Percentiles rank a stretch among this genome's conserved stretches.
These are phyloP conservation scores for Lumbricus terrestris DNA, from an alignment of 2,888 invertebrate genomes.

Conservation along the genomic window DNA sequence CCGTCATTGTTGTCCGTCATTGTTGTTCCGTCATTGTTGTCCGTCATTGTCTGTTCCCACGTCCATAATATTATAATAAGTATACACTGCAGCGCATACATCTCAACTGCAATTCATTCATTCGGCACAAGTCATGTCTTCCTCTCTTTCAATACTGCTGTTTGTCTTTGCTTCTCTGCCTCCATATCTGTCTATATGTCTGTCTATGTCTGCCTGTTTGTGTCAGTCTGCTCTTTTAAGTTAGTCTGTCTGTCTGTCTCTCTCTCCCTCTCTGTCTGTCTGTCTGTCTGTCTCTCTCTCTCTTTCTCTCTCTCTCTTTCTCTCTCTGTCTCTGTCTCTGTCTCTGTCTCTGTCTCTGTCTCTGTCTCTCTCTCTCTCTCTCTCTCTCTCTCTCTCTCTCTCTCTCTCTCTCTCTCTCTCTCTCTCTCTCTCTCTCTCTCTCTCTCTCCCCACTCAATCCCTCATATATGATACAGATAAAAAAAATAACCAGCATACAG, in stretches of 20 bases:
- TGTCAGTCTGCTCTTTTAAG: neutral
- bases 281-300: neutral
- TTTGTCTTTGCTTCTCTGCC: neutral
- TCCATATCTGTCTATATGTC: neutral
- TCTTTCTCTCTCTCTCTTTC: neutral
- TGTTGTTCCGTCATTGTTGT: too few species aligned
- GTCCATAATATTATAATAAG: too few species aligned
- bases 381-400: too few species aligned
- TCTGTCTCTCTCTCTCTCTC: too few species aligned
- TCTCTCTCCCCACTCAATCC: neutral
- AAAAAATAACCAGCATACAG: neutral
- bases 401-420: neutral
- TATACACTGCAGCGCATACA: neutral
- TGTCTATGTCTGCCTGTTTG: too few species aligned
- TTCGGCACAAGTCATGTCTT: neutral
- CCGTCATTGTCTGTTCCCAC: too few species aligned
- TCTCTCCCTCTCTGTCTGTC: neutral
- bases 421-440: too few species aligned
- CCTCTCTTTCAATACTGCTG: neutral
- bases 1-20: too few species aligned
- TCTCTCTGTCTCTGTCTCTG: neutral
- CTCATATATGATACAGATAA: neutral
- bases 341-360: neutral
- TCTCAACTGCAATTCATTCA: neutral
- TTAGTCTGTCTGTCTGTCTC: neutral